phyloP scores from a whole-genome alignment of 2,113 vertebrate species.

The Corythaeola cristata region DNA sequence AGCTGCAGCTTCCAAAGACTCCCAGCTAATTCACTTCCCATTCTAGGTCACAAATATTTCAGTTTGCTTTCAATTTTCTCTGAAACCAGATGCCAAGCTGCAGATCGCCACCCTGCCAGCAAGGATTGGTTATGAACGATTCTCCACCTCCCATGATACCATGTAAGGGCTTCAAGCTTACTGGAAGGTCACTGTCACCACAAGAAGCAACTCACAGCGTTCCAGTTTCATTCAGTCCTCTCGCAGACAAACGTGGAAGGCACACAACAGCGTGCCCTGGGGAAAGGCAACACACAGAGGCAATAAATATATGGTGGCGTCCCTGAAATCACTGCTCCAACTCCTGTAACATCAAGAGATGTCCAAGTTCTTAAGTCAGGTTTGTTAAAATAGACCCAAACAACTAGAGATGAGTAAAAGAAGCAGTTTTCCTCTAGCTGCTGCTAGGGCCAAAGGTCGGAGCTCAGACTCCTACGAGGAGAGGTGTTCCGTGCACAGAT shows the following conservation, averaged over 20 bases:
- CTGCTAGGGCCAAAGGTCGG: not conserved
- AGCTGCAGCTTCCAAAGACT: conserved; percentile 41
- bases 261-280: not conserved
- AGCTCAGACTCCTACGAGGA: not conserved
- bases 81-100: conserved; percentile 2
- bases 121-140: not conserved
- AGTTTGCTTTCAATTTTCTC: not conserved
- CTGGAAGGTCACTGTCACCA: not conserved
- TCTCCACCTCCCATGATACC: not conserved
- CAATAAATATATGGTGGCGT: rapidly evolving
- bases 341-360: not conserved
- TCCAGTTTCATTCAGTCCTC: not conserved
- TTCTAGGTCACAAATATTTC: conserved; percentile 12
- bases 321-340: not conserved
- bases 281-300: not conserved
- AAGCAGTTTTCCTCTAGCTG: not conserved
- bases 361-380: not conserved
- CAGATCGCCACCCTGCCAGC: not conserved
- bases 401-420: not conserved
- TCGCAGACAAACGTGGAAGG: not conserved
- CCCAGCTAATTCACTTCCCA: conserved; percentile 6
- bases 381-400: not conserved
- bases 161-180: not conserved
- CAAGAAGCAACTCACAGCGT: not conserved
- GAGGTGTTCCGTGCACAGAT: not conserved